A percentile compares a stretch with the other conserved stretches of the same genome.
phyloP scores from a whole-genome alignment of 1,140 invertebrate species.

The Elysia chlorotica region DNA sequence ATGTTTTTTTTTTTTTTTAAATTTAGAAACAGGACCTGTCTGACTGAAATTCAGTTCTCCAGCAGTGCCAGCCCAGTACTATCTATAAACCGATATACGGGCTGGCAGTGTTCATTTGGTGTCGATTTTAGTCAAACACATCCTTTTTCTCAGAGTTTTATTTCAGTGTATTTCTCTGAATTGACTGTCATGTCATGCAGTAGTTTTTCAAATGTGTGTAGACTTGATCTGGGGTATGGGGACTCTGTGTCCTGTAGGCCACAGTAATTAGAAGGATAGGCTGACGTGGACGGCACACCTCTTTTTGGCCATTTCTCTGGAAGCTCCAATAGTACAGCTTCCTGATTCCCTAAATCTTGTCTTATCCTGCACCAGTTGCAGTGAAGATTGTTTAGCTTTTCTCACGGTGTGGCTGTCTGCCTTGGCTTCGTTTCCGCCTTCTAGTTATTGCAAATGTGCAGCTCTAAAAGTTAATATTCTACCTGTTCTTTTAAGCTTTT shows the following conservation, averaged over 20 bases:
- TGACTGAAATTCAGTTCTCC: too few relatives aligned
- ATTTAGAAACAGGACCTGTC: too few relatives aligned
- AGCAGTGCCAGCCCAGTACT: too few relatives aligned
- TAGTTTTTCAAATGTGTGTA: too few relatives aligned
- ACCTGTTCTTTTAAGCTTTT: background rate
- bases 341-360: background rate
- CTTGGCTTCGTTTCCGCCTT: conserved; percentile 33
- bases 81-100: too few relatives aligned
- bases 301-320: background rate
- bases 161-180: conserved; percentile 8
- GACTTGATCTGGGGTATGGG: conserved; percentile 6
- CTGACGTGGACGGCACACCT: conserved; percentile 28
- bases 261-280: conserved; percentile 51
- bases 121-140: too few relatives aligned
- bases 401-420: conserved; percentile 18
- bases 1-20: background rate
- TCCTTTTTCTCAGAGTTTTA: too few relatives aligned
- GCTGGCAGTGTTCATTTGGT: too few relatives aligned
- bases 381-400: conserved; percentile 7
- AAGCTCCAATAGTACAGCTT: background rate
- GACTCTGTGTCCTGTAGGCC: conserved; percentile 25
- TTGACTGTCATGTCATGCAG: conserved; percentile 18
- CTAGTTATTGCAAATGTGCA: conserved; percentile 63
- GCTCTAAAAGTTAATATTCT: conserved; percentile 35
- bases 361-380: too few relatives aligned